Evolutionary conservation across 2,797 vertebrate species (phyloP).

Genomic region (Microhierax caerulescens): DNA sequence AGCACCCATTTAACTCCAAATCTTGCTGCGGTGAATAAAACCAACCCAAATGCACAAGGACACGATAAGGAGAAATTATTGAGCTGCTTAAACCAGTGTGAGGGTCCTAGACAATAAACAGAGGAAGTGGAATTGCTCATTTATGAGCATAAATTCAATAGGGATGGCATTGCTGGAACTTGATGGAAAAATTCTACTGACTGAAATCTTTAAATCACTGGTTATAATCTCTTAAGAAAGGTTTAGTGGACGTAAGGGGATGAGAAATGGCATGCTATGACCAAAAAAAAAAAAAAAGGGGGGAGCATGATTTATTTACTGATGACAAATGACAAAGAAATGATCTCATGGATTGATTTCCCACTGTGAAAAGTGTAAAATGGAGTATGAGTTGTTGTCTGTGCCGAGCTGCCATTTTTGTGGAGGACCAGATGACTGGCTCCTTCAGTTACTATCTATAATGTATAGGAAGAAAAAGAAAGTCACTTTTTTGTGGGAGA

Average conservation of each 20-base stretch:
- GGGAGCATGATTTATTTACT: neutral
- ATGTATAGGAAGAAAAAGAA: neutral
- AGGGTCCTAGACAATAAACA: neutral
- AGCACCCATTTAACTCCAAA: neutral
- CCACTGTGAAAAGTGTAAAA: neutral
- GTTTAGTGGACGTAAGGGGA: neutral
- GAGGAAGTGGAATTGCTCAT: neutral
- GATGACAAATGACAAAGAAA: neutral
- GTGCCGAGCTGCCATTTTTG: neutral
- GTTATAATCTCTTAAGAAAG: neutral
- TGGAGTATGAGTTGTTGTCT: neutral
- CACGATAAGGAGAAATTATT: neutral
- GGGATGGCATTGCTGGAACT: neutral
- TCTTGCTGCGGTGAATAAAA: neutral
- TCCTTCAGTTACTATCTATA: neutral
- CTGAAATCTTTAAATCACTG: slow-evolving; percentile 5
- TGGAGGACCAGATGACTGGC: neutral
- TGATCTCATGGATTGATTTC: neutral
- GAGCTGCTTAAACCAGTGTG: neutral
- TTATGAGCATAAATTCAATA: neutral
- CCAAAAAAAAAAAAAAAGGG: neutral
- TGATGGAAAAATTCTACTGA: neutral
- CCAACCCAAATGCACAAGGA: neutral
- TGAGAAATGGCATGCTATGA: neutral
- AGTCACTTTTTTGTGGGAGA: neutral